These are phyloP conservation scores for Chrysaora quinquecirrha DNA, from an alignment of 30 jellyfish, hydroid and myxozoan genomes.

Conservation along the genomic window DNA sequence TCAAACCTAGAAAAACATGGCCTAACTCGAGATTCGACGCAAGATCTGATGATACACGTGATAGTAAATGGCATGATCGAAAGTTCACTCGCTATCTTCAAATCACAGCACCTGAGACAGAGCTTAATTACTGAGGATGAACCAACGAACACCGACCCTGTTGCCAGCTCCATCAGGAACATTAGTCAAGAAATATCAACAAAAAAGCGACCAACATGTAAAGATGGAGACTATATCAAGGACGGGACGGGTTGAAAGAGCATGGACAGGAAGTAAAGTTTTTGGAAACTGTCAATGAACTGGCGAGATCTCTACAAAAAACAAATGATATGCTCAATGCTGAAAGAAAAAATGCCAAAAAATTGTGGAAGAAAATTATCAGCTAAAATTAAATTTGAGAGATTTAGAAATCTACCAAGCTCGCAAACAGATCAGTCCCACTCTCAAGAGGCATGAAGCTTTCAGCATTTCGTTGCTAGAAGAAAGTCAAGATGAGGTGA, in stretches of 20 bases:
- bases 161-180: not conserved
- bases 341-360: too few species aligned
- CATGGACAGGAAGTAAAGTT: too few species aligned
- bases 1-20: not conserved
- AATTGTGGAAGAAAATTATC: too few species aligned
- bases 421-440: not conserved
- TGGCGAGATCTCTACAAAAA: too few species aligned
- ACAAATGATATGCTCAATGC: too few species aligned
- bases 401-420: not conserved
- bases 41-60: not conserved
- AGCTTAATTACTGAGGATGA: too few species aligned
- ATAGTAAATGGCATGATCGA: not conserved
- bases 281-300: too few species aligned
- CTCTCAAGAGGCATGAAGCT: not conserved
- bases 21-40: conserved; percentile 6
- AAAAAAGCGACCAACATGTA: too few species aligned
- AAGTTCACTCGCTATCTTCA: not conserved
- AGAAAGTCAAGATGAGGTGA: not conserved
- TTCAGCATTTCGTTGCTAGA: not conserved
- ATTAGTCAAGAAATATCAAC: not conserved
- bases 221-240: too few species aligned
- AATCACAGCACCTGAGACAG: not conserved
- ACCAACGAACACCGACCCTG: not conserved
- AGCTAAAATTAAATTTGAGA: not conserved
- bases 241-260: too few species aligned